Percentiles rank a stretch among this genome's conserved stretches.
These are phyloP conservation scores for Drosophila subquinaria DNA, from an alignment of 2,888 invertebrate species.

Conservation along the genomic window DNA sequence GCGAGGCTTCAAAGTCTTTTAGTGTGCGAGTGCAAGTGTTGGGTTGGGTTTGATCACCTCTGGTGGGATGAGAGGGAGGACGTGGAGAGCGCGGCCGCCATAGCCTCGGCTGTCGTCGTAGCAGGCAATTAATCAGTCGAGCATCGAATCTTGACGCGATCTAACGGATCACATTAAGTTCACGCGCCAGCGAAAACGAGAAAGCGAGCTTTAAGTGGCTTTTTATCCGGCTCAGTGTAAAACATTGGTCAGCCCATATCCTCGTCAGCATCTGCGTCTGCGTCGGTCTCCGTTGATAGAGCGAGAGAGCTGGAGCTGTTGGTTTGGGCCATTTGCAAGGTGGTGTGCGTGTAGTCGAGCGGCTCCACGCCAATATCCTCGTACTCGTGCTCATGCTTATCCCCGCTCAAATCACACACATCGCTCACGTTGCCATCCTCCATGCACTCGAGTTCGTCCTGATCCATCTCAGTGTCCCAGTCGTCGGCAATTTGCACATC, in stretches of 20 bases:
- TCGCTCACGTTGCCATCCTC: slow-evolving; percentile 33
- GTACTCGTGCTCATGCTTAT: slow-evolving; percentile 57
- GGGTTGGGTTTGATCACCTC: slow-evolving; percentile 30
- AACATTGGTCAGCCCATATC: slow-evolving; percentile 71
- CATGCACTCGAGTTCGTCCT: slow-evolving; percentile 48
- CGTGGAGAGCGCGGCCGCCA: slow-evolving; percentile 43
- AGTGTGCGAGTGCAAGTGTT: slow-evolving; percentile 44
- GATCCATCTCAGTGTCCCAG: slow-evolving; percentile 63
- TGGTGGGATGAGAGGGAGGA: slow-evolving; percentile 25
- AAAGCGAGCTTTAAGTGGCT: slow-evolving; percentile 52
- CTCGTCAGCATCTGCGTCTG: slow-evolving; percentile 64
- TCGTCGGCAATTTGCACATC: slow-evolving; percentile 78
- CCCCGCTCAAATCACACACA: slow-evolving; percentile 41
- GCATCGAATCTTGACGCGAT: slow-evolving; percentile 30
- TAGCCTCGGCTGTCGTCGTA: slow-evolving; percentile 47
- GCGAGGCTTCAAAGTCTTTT: slow-evolving; percentile 80
- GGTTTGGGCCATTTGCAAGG: slow-evolving; percentile 61
- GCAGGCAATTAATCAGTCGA: slow-evolving; percentile 14
- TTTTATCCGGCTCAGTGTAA: slow-evolving; percentile 15
- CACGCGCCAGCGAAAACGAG: slow-evolving; percentile 66
- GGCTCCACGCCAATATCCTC: slow-evolving; percentile 73
- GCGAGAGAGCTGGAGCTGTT: slow-evolving; percentile 21
- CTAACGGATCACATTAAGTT: slow-evolving; percentile 28
- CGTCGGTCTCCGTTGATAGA: slow-evolving; percentile 33
- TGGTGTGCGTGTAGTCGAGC: slow-evolving; percentile 73